Conservation (phyloP, 2,113 vertebrate species). For the Leptobrachium leishanense region DNA sequence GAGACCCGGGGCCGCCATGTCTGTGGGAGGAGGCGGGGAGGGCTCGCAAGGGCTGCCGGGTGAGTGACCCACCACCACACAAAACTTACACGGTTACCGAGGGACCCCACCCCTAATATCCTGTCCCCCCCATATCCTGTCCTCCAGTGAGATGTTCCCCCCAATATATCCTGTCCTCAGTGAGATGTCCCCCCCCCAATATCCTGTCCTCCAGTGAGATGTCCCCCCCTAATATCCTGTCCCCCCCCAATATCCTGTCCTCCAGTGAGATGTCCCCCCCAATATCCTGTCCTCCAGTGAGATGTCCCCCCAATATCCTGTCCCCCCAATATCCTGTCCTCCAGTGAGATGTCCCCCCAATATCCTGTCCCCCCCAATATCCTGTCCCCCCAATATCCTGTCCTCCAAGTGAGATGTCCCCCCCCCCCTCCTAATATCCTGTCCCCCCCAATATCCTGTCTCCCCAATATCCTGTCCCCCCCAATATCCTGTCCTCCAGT, state of each 20-base stretch:
- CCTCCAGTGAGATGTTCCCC: not conserved
- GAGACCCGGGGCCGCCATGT: conserved; percentile 4
- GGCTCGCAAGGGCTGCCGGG: not conserved
- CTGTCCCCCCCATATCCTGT: not conserved
- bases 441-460: not conserved
- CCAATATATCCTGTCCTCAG: not conserved
- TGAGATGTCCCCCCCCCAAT: not conserved
- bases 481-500: not conserved
- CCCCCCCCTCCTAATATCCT: not conserved
- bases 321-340: not conserved
- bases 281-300: not conserved
- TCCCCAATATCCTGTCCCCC: not conserved
- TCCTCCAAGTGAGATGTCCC: too few relatives aligned
- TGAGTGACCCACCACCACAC: not conserved
- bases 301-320: not conserved
- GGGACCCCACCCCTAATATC: too few relatives aligned
- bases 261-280: not conserved
- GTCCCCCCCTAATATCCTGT: not conserved
- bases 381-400: not conserved
- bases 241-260: not conserved
- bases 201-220: not conserved
- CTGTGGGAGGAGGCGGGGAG: not conserved
- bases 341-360: not conserved
- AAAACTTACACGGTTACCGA: not conserved
- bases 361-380: too few relatives aligned